Percentiles rank a stretch among this genome's conserved stretches.
These are phyloP conservation scores for Trichoplusia ni DNA, from an alignment of 1,140 invertebrate genomes.

Conservation along the genomic window DNA sequence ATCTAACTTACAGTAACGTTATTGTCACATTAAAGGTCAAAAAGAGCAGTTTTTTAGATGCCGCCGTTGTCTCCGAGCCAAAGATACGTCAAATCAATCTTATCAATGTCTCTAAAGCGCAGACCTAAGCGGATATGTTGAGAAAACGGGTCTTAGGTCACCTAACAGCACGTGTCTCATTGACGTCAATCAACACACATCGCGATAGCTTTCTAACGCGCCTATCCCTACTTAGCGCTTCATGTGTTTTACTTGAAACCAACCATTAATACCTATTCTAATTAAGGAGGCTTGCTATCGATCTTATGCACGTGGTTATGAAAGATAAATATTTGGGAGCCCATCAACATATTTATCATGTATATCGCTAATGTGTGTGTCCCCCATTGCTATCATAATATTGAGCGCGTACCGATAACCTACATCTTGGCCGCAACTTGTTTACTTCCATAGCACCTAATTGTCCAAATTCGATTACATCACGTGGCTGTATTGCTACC, in stretches of 20 bases:
- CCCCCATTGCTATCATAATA: slow-evolving; percentile 35
- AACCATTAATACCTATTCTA: neutral
- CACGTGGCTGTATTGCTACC: slow-evolving; percentile 43
- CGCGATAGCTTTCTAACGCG: slow-evolving; percentile 42
- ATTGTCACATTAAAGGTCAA: slow-evolving; percentile 26
- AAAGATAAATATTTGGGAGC: slow-evolving; percentile 27
- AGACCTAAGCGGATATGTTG: slow-evolving; percentile 34
- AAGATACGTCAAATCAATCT: slow-evolving; percentile 37
- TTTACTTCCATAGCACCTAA: slow-evolving; percentile 51
- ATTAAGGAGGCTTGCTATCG: neutral
- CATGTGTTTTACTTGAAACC: slow-evolving; percentile 5
- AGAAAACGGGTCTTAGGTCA: slow-evolving; percentile 47
- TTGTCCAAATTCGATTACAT: slow-evolving; percentile 59
- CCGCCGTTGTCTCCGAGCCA: slow-evolving; percentile 11
- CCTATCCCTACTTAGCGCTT: slow-evolving; percentile 16
- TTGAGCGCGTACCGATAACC: slow-evolving; percentile 49
- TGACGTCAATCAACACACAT: slow-evolving; percentile 47
- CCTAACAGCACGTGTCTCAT: slow-evolving; percentile 40
- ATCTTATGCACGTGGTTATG: slow-evolving; percentile 3
- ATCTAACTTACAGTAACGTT: too few relatives aligned
- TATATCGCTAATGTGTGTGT: slow-evolving; percentile 36
- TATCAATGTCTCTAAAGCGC: slow-evolving; percentile 29
- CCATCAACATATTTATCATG: slow-evolving; percentile 30
- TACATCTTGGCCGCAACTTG: slow-evolving; percentile 45
- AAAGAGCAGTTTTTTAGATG: slow-evolving; percentile 8